phyloP scores from a whole-genome alignment of 2,888 invertebrate species.

The Spisula solida region DNA sequence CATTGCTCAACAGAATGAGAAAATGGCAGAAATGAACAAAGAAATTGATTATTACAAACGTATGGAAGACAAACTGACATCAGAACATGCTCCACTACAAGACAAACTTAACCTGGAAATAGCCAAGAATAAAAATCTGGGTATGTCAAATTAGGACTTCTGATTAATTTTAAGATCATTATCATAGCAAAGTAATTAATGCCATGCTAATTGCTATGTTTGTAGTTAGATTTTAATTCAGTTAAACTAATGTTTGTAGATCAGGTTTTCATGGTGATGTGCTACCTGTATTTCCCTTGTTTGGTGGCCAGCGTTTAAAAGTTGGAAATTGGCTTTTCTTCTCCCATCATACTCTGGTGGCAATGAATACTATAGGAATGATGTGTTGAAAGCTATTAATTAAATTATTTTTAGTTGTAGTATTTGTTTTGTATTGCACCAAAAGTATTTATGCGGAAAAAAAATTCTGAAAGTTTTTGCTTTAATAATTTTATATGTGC shows the following conservation, averaged over 20 bases:
- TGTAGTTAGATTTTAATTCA: not conserved
- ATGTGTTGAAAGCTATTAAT: too few relatives aligned
- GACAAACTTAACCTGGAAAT: slow-evolving; percentile 70
- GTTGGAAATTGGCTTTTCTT: too few relatives aligned
- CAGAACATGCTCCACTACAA: slow-evolving; percentile 59
- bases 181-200: not conserved
- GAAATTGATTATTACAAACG: slow-evolving; percentile 55
- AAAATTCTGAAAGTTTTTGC: too few relatives aligned
- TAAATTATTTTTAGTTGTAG: too few relatives aligned
- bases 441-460: too few relatives aligned
- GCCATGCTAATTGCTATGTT: not conserved
- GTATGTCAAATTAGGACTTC: slow-evolving; percentile 51
- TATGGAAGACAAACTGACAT: slow-evolving; percentile 64
- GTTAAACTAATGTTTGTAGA: too few relatives aligned
- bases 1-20: slow-evolving; percentile 67
- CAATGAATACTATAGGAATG: too few relatives aligned
- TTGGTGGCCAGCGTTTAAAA: too few relatives aligned
- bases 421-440: too few relatives aligned
- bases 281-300: too few relatives aligned
- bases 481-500: not conserved
- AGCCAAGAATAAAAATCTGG: slow-evolving; percentile 69
- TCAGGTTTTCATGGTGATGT: too few relatives aligned
- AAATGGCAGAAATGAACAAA: slow-evolving; percentile 47
- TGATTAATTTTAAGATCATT: not conserved
- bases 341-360: too few relatives aligned